Base-by-base conservation (phyloP, 2,797 vertebrate genomes). In the Karalla daura region DNA sequence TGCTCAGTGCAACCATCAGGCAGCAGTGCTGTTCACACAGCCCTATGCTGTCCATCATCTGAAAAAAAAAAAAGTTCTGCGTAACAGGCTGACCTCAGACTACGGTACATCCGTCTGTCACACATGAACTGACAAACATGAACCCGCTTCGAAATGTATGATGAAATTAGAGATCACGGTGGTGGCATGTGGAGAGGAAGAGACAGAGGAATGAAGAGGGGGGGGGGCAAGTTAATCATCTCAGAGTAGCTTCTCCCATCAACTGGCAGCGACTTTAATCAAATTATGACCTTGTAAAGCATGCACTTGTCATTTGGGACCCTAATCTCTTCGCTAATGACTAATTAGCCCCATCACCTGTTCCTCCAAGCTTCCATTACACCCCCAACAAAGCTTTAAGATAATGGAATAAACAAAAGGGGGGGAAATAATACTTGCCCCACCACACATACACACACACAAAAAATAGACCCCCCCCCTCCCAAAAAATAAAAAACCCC, bases 241-340 rank as follows among this genome's bases (percentile, higher is more conserved):
- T 88, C 70, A 77, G 74, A 86, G 82, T 85, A 85, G 89, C 91
- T 88, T 93, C 87, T 90, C 74, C 89, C 88, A 89, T 92, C 91
- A 88, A 91, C 85, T 90, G 72, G 80, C 83, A 86, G 88, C 53
- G 86, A 91, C 90, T 94, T 93, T 94, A 94, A 94, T 94, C 90
- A 94, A 93, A 93, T 94, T 88, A 92, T 94, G 92, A 93, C 93
- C 93, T 94, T 93, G 93, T 93, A 93, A 93, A 92, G 88, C 87
- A 90, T 89, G 88, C 91, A 89, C 89, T 90, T 93, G 91, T 93
- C 93, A 93, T 90, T 88, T 87, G 93, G 91, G 93, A 93, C 87
- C 86, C 79, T 85, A 90, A 90, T 93, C 85, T 93, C 88, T 80
- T 88, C 28, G 67, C 90, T 93, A 94, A 94, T 94, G 93, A 94